These are phyloP conservation scores for Vulpes lagopus DNA, from an alignment of 2,113 vertebrate genomes.

Conservation along the genomic window DNA sequence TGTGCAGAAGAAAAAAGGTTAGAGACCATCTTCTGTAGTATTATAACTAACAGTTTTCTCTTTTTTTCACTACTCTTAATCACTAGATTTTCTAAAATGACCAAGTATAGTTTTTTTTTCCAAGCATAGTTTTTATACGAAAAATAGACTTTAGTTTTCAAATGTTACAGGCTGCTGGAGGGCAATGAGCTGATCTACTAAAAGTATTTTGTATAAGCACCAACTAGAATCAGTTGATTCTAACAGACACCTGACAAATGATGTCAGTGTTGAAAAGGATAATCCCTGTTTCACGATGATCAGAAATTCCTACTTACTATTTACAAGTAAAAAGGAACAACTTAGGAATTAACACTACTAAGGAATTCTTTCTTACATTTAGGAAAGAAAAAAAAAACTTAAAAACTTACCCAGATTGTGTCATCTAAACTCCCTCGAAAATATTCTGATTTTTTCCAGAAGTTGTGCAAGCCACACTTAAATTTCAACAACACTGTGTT, in stretches of 20 bases:
- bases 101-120: not conserved
- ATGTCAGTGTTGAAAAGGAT: not conserved
- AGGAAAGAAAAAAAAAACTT: not conserved
- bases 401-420: constrained; percentile 45
- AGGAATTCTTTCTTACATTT: not conserved
- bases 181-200: not conserved
- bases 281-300: not conserved
- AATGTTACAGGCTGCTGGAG: not conserved
- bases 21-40: not conserved
- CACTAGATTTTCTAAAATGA: not conserved
- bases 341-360: not conserved
- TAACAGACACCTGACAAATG: not conserved
- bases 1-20: not conserved
- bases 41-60: not conserved
- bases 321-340: constrained; percentile 14
- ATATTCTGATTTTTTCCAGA: constrained; percentile 77
- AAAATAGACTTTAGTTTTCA: not conserved
- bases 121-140: not conserved
- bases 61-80: not conserved
- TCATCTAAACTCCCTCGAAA: constrained; percentile 69
- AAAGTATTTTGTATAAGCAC: not conserved
- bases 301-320: not conserved
- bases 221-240: not conserved
- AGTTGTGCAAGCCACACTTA: constrained; percentile 83
- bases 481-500: constrained; percentile 84